phyloP scores from a whole-genome alignment of 2,888 invertebrate genomes.

The Andrena camellia region DNA sequence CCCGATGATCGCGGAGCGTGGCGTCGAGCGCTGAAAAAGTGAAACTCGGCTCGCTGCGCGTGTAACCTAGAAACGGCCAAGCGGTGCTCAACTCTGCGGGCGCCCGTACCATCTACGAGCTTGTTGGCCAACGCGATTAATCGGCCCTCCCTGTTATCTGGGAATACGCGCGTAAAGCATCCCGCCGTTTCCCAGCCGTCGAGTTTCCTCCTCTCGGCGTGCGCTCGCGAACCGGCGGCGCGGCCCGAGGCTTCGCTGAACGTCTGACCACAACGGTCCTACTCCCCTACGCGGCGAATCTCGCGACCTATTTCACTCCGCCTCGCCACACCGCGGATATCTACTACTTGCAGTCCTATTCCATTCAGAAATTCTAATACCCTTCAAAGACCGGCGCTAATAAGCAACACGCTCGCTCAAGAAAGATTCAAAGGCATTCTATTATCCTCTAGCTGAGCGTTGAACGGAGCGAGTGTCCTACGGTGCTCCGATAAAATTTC shows the following conservation, averaged over 20 bases:
- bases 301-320: conserved; percentile 21
- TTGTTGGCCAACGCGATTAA: conserved; percentile 46
- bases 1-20: conserved; percentile 79
- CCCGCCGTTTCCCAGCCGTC: background rate
- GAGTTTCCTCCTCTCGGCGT: background rate
- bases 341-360: no score
- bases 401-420: no score
- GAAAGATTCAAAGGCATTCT: no score
- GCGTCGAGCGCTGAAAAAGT: conserved; percentile 84
- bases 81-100: conserved; percentile 83
- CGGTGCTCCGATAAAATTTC: background rate
- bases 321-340: no score
- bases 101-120: conserved; percentile 61
- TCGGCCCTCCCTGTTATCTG: conserved; percentile 32
- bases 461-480: background rate
- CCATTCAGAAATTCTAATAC: no score
- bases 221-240: background rate
- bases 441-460: no score
- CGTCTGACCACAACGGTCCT: conserved; percentile 22
- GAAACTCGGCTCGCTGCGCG: conserved; percentile 85
- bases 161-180: background rate
- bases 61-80: conserved; percentile 85
- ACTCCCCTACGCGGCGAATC: conserved; percentile 14
- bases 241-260: conserved; percentile 6
- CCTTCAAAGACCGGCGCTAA: no score